phyloP scores from a whole-genome alignment of 1,140 invertebrate species.

The Habropoda laboriosa region DNA sequence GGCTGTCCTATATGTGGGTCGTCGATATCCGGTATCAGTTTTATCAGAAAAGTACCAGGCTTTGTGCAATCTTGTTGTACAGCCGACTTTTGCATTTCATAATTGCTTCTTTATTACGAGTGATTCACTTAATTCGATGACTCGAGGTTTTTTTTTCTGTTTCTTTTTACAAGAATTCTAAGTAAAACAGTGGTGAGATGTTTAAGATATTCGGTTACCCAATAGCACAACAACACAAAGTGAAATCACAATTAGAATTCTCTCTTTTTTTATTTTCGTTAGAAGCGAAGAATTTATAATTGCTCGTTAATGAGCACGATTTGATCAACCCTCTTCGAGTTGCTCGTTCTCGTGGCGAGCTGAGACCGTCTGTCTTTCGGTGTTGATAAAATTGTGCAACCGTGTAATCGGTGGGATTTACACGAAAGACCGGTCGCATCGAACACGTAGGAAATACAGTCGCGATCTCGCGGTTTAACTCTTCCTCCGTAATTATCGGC shows the following conservation, averaged over 20 bases:
- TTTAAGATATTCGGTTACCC: too few relatives aligned
- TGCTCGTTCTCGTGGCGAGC: neutral
- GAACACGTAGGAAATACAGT: conserved; percentile 13
- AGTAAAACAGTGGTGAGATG: too few relatives aligned
- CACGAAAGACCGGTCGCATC: neutral
- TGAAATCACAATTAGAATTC: too few relatives aligned
- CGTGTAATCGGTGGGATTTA: neutral
- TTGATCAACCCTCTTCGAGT: too few relatives aligned
- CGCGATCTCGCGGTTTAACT: conserved; percentile 30
- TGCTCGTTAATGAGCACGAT: too few relatives aligned
- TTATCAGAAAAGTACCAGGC: neutral
- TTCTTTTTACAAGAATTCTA: too few relatives aligned
- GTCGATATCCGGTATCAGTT: neutral
- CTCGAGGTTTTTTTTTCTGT: too few relatives aligned
- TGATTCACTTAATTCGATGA: neutral
- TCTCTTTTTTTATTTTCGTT: too few relatives aligned
- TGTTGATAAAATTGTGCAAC: conserved; percentile 33
- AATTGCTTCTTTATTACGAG: neutral
- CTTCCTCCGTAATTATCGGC: conserved; percentile 36
- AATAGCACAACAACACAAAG: too few relatives aligned
- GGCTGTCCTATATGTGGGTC: neutral
- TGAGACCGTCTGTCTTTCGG: too few relatives aligned
- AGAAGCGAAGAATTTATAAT: too few relatives aligned
- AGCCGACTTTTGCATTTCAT: neutral
- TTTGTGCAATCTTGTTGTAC: too few relatives aligned